phyloP scores from a whole-genome alignment of 2,113 vertebrate species.

The Peromyscus leucopus region DNA sequence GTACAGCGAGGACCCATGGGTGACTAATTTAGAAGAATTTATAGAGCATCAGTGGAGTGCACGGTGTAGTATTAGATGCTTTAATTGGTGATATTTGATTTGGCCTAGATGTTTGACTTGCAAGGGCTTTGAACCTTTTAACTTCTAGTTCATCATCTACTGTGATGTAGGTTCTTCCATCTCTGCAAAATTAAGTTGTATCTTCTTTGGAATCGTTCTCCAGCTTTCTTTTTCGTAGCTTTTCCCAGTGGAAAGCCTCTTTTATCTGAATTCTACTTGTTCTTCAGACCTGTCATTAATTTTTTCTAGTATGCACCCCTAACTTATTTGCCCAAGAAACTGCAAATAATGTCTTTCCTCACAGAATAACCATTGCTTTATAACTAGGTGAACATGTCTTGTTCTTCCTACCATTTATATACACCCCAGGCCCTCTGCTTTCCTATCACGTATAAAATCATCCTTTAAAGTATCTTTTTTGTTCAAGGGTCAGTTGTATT shows the following conservation, averaged over 20 bases:
- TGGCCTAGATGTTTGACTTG: conserved; percentile 43
- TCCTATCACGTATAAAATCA: neutral
- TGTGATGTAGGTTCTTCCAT: conserved; percentile 1
- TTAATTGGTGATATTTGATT: conserved; percentile 60
- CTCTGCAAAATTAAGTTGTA: conserved; percentile 1
- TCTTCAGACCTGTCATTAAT: neutral
- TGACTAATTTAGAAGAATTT: conserved; percentile 65
- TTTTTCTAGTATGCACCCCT: neutral
- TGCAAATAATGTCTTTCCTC: neutral
- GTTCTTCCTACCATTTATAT: conserved; percentile 25
- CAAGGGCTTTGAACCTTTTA: neutral
- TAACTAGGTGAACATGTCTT: neutral
- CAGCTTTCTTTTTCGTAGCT: neutral
- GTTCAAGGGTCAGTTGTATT: neutral
- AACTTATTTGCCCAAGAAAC: neutral
- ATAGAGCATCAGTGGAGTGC: conserved; percentile 19
- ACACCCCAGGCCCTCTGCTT: neutral
- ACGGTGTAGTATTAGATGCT: conserved; percentile 57
- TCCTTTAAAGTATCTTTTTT: neutral
- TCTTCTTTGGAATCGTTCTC: conserved; percentile 8
- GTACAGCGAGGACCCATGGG: neutral
- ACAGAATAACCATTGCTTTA: conserved; percentile 30
- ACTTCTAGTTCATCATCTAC: neutral
- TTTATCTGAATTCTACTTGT: conserved; percentile 14
- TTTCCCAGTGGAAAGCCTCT: conserved; percentile 15